Percentiles rank a stretch among this genome's conserved stretches.
These are phyloP conservation scores for Pegoplata infirma DNA, from an alignment of 2,888 invertebrate species.

Conservation along the genomic window DNA sequence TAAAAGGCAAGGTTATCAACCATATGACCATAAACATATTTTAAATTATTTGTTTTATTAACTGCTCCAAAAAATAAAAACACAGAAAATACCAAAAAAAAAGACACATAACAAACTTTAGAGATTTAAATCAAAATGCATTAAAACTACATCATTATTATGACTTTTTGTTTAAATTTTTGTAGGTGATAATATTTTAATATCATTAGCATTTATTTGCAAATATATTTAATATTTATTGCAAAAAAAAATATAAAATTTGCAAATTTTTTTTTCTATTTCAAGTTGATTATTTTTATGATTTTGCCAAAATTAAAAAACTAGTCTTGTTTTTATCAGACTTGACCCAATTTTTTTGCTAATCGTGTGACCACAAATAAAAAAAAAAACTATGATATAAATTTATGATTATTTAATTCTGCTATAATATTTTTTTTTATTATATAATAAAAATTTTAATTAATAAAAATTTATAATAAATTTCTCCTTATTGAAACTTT, in stretches of 20 bases:
- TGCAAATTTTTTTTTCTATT: not conserved
- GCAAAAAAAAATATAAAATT: conserved; percentile 5
- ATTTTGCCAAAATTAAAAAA: not conserved
- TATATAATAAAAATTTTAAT: not conserved
- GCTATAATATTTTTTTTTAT: not conserved
- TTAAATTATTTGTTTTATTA: not conserved
- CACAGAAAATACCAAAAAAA: not conserved
- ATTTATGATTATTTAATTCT: not conserved
- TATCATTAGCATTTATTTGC: conserved; percentile 34
- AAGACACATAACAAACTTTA: not conserved
- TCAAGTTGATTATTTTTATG: not conserved
- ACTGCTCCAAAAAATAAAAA: not conserved
- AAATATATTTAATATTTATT: conserved; percentile 14
- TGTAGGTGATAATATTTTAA: conserved; percentile 1
- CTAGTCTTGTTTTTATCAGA: not conserved
- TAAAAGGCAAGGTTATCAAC: not conserved
- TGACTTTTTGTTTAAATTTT: not conserved
- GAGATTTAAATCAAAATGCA: not conserved
- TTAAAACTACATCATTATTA: not conserved
- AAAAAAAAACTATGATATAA: not conserved
- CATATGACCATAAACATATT: not conserved
- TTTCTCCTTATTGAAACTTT: not conserved
- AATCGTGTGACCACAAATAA: not conserved
- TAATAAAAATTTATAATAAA: not conserved
- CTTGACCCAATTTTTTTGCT: not conserved